A percentile compares a stretch with the other conserved stretches of the same genome.
Evolutionary conservation across 2,888 invertebrate species (phyloP).

Genomic region (Sinhomidia bicolor): DNA sequence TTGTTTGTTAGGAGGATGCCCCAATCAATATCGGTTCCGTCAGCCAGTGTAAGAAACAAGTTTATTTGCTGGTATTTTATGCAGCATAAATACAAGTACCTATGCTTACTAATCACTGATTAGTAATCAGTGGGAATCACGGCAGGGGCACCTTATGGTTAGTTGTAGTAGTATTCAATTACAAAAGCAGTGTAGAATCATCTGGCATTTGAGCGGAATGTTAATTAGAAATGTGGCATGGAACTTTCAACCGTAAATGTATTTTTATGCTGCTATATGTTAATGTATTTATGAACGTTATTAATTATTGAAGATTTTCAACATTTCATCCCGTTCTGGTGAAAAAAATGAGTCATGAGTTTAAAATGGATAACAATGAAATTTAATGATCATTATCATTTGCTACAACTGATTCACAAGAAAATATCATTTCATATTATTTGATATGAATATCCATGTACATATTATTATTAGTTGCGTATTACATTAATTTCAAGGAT

Average conservation of each 20-base stretch:
- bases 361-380: not conserved
- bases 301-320: not conserved
- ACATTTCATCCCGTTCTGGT: not conserved
- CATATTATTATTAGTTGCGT: not conserved
- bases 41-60: too few species aligned
- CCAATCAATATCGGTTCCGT: slow-evolving; percentile 89
- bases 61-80: too few species aligned
- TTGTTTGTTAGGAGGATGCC: slow-evolving; percentile 86
- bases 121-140: too few species aligned
- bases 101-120: too few species aligned
- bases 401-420: slow-evolving; percentile 59
- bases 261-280: not conserved
- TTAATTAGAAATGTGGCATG: too few species aligned
- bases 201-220: too few species aligned
- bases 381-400: slow-evolving; percentile 39
- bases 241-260: too few species aligned
- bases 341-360: slow-evolving; percentile 4
- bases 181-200: too few species aligned
- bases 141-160: too few species aligned
- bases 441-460: slow-evolving; percentile 52
- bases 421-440: slow-evolving; percentile 59
- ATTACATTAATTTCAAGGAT: not conserved
- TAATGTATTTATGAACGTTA: not conserved
- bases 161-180: too few species aligned
- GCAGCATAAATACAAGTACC: too few species aligned